Conservation (phyloP, 2,888 invertebrate genomes). For the Caenorhabditis macrosperma region DNA sequence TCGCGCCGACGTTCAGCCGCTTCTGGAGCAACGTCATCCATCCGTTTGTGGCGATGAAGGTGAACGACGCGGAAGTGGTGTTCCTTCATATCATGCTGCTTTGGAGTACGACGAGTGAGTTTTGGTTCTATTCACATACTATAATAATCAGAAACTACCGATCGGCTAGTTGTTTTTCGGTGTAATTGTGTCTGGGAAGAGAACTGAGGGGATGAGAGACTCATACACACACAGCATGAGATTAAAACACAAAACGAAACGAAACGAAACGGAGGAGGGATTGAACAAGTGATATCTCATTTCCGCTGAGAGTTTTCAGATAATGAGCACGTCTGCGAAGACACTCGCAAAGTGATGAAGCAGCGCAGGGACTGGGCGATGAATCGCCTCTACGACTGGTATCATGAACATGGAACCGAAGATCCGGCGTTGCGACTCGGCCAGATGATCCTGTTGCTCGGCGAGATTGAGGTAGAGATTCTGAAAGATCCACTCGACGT, state of each 20-base stretch:
- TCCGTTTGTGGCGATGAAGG: conserved; percentile 71
- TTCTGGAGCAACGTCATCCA: conserved; percentile 75
- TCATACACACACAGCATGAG: too few relatives aligned
- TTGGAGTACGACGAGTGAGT: conserved; percentile 71
- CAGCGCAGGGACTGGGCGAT: conserved; percentile 73
- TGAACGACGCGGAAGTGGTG: conserved; percentile 77
- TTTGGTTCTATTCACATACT: not conserved
- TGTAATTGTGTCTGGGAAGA: not conserved
- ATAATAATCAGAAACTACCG: too few relatives aligned
- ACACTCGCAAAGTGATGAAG: conserved; percentile 65
- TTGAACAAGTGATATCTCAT: too few relatives aligned
- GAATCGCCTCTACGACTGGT: conserved; percentile 69
- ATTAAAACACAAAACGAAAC: not conserved
- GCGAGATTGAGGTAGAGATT: conserved; percentile 74
- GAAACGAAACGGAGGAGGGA: too few relatives aligned
- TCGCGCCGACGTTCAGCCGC: conserved; percentile 73
- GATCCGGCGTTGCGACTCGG: conserved; percentile 74
- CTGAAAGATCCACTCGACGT: not conserved
- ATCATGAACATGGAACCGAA: conserved; percentile 42
- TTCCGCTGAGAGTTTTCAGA: conserved; percentile 68
- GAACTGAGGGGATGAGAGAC: too few relatives aligned
- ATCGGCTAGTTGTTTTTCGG: not conserved
- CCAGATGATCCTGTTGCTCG: conserved; percentile 71
- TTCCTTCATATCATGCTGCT: conserved; percentile 74
- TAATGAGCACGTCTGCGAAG: conserved; percentile 65